Percentiles rank a stretch among this genome's conserved stretches.
phyloP scores from a whole-genome alignment of 1,140 invertebrate genomes.

The Bradynema listronoti region DNA sequence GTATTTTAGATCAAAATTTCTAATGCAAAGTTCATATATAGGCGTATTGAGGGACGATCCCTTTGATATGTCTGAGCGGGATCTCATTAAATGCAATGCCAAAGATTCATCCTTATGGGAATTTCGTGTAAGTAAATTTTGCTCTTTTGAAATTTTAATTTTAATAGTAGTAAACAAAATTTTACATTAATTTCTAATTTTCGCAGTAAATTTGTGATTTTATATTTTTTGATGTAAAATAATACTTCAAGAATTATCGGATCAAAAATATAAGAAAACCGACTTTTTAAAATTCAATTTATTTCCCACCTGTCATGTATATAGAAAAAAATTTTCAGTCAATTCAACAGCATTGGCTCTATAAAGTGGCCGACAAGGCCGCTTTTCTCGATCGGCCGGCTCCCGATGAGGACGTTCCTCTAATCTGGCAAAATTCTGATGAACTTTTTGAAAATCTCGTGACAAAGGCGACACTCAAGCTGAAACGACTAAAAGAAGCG shows the following conservation, averaged over 20 bases:
- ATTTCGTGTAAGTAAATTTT: slow-evolving; percentile 15
- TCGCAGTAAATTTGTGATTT: too few species aligned
- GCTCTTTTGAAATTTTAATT: background rate
- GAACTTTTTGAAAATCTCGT: too few species aligned
- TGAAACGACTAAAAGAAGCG: too few species aligned
- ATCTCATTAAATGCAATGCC: slow-evolving; percentile 22
- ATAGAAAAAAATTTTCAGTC: slow-evolving; percentile 19
- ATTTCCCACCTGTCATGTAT: background rate
- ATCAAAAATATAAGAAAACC: too few species aligned
- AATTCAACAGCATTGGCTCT: slow-evolving; percentile 27
- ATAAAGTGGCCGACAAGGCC: slow-evolving; percentile 28
- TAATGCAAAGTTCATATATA: slow-evolving; percentile 7
- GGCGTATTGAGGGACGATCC: slow-evolving; percentile 15
- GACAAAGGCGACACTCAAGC: too few species aligned
- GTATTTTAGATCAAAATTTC: background rate
- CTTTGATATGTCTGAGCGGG: slow-evolving; percentile 19
- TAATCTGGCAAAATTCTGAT: slow-evolving; percentile 12
- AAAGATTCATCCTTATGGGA: slow-evolving; percentile 23
- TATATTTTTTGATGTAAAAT: too few species aligned
- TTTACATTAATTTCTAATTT: background rate
- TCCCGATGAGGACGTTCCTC: slow-evolving; percentile 18
- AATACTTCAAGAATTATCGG: too few species aligned
- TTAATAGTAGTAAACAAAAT: background rate
- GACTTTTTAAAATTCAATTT: background rate
- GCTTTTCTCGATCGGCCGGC: slow-evolving; percentile 20